These are phyloP conservation scores for Heliconius erato DNA, from an alignment of 2,888 invertebrate species.

Conservation along the genomic window DNA sequence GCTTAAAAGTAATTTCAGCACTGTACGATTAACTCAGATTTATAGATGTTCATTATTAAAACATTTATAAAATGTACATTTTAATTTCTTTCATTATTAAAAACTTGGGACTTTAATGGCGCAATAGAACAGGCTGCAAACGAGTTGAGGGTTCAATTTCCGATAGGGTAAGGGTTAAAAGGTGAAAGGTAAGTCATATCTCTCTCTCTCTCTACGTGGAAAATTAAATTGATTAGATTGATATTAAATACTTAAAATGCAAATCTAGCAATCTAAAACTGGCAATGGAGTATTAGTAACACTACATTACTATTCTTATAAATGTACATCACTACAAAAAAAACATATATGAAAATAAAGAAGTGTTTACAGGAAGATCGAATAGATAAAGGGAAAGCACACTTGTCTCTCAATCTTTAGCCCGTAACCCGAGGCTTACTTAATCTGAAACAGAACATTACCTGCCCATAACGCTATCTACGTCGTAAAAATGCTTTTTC, in stretches of 20 bases:
- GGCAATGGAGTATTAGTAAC: no score
- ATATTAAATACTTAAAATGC: no score
- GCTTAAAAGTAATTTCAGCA: conserved; percentile 4
- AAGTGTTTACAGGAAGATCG: not conserved
- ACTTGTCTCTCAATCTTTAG: conserved; percentile 65
- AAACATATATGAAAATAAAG: not conserved
- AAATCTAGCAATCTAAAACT: no score
- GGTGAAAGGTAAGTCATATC: no score
- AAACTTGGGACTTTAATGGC: not conserved
- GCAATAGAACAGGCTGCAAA: not conserved
- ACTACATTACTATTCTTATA: no score
- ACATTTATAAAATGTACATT: conserved; percentile 22
- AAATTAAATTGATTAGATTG: no score
- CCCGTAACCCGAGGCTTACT: conserved; percentile 78
- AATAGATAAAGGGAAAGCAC: not conserved
- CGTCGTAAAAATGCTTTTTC: conserved; percentile 79
- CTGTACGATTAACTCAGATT: conserved; percentile 12
- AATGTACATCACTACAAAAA: not conserved
- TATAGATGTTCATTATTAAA: conserved; percentile 19
- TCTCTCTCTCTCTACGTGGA: no score
- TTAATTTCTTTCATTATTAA: not conserved
- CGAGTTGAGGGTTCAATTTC: not conserved
- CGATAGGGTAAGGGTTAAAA: not conserved
- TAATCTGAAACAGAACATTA: conserved; percentile 79
- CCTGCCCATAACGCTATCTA: conserved; percentile 84